phyloP scores from a whole-genome alignment of 1,140 invertebrate species.

The Drosophila bipectinata region DNA sequence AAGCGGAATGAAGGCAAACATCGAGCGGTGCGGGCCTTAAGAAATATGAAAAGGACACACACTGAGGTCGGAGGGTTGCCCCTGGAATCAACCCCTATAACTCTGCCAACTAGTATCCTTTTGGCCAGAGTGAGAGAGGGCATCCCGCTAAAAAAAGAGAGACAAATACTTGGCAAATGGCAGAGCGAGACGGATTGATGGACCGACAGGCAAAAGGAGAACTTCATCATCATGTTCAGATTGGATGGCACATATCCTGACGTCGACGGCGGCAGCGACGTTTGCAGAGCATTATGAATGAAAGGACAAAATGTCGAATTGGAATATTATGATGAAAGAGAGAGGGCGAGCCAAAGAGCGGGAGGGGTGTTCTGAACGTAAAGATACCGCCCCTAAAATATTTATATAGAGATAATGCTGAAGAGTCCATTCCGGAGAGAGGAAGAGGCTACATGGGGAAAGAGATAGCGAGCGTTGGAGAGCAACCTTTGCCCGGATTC shows the following conservation, averaged over 20 bases:
- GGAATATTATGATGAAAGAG: constrained; percentile 54
- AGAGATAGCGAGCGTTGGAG: constrained; percentile 1
- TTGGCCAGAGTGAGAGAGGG: constrained; percentile 28
- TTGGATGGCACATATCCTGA: constrained; percentile 46
- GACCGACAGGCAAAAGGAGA: constrained; percentile 66
- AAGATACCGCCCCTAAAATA: constrained; percentile 49
- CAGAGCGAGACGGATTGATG: constrained; percentile 35
- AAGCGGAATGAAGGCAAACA: constrained; percentile 78
- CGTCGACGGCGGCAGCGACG: constrained; percentile 24
- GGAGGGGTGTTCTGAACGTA: constrained; percentile 2
- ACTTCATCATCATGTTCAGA: constrained; percentile 71
- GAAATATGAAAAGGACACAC: constrained; percentile 77
- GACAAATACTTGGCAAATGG: constrained; percentile 3
- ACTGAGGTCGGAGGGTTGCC: constrained; percentile 43
- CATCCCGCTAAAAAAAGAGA: constrained; percentile 11
- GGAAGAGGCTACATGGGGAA: constrained; percentile 31
- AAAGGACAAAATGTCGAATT: constrained; percentile 82
- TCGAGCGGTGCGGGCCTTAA: constrained; percentile 60
- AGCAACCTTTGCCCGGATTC: constrained; percentile 69
- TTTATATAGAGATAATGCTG: constrained; percentile 43
- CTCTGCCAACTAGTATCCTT: constrained; percentile 4
- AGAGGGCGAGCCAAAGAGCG: constrained; percentile 12
- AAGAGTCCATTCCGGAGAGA: constrained; percentile 7
- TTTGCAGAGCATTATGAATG: constrained; percentile 62
- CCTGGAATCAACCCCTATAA: constrained; percentile 59